Base-by-base conservation (phyloP, 2,888 invertebrate species). In the Palloptera scutellata region DNA sequence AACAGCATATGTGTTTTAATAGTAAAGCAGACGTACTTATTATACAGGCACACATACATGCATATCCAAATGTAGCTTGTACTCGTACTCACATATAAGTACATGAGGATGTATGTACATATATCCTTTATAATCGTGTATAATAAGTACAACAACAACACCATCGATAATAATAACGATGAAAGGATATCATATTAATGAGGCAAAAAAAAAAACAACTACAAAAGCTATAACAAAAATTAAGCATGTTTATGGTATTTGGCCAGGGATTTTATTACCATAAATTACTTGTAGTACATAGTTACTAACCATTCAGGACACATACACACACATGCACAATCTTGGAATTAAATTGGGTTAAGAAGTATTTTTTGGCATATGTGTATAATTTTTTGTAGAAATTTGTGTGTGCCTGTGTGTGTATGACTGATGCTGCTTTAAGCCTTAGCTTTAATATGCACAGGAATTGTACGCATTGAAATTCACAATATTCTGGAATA, bases 231-330 rank as follows among this genome's bases (percentile, higher is more conserved):
- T 15, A 15, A 5, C 5, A 15, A 48, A 15, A 48, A 15, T 15
- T 4, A 4, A 48, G 10, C n/a, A 15, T 48, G 48, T 48, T 48
- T 13, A 13, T 13, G n/a, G 48, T 15, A 48, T 13, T n/a, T 13
- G 48, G 11, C 15, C n/a, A 15, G 48, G 48, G 48, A 30, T 30
- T 30, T 30, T 30, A 30, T 30, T 30, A 30, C 30, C 30, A 30
- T 30, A 30, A 30, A 15, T 48, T 48, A 48, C n/a, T 13, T 15
- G 48, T 48, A 48, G 5, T 48, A 45, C 19, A 43, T 62, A 58
- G 45, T 51, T 52, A 58, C 64, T n/a, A 43, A 40, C 64, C 40
- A 48, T 15, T 10, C 55, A 55, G 43, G 15, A 13, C 51, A 41
- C 58, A 15, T 42, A 4, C 8, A n/a, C 40, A 55, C 40, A 43